A percentile compares a stretch with the other conserved stretches of the same genome.
Conservation (phyloP, 23 tunicate genomes). For the Ascidia mentula region DNA sequence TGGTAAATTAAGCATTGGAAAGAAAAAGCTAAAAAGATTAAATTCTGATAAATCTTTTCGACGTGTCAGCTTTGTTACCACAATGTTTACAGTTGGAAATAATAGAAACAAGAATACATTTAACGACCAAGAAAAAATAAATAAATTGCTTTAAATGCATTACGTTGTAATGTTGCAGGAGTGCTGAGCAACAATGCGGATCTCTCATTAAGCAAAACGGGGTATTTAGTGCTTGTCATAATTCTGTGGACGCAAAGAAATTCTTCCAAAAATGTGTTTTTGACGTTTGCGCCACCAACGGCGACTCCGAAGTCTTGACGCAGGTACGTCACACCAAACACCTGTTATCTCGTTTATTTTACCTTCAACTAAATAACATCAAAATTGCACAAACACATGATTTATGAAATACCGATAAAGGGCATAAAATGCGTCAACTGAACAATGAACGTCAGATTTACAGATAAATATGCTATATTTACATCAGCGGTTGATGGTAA, state of each 20-base stretch:
- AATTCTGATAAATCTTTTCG: too few species aligned
- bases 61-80: too few species aligned
- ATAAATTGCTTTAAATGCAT: neutral
- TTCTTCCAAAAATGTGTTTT: constrained; percentile 58
- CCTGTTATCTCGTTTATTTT: neutral
- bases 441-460: neutral
- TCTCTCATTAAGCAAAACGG: constrained; percentile 26
- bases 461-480: neutral
- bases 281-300: constrained; percentile 83
- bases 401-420: too few species aligned
- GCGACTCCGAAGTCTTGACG: constrained; percentile 25
- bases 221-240: constrained; percentile 44
- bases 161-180: constrained; percentile 24
- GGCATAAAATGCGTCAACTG: neutral
- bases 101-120: too few species aligned
- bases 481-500: neutral
- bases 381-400: neutral
- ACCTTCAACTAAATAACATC: neutral
- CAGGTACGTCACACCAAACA: constrained; percentile 24
- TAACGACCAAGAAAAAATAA: too few species aligned
- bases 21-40: too few species aligned
- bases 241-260: constrained; percentile 14
- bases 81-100: too few species aligned
- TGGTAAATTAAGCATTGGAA: too few species aligned
- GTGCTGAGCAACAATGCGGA: constrained; percentile 41